Percentiles rank a stretch among this genome's conserved stretches.
phyloP scores from a whole-genome alignment of 2,797 vertebrate genomes.

The Columba guinea region DNA sequence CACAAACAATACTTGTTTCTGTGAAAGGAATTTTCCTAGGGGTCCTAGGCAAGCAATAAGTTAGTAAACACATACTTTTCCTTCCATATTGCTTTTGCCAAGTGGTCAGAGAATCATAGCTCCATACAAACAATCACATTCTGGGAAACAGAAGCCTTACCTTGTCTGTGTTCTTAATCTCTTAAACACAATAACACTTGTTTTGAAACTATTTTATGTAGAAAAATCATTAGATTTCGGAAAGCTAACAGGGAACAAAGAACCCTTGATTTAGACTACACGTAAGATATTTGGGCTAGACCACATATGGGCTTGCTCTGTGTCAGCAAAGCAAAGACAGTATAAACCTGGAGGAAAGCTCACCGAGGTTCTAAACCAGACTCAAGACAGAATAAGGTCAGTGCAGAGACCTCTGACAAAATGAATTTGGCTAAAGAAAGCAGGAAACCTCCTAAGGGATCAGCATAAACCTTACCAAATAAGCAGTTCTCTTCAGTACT shows the following conservation, averaged over 20 bases:
- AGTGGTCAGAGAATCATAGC: background rate
- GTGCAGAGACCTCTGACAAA: background rate
- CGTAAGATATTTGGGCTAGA: background rate
- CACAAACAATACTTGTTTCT: background rate
- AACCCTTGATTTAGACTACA: background rate
- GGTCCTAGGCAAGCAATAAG: background rate
- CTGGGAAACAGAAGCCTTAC: background rate
- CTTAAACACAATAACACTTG: background rate
- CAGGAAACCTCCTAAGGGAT: background rate
- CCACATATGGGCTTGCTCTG: background rate
- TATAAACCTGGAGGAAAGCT: background rate
- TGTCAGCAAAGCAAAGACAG: background rate
- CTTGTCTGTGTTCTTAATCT: background rate
- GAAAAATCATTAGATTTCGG: background rate
- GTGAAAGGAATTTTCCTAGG: background rate
- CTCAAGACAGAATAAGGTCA: background rate
- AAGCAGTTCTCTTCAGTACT: background rate
- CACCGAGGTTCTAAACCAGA: background rate
- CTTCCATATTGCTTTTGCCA: background rate
- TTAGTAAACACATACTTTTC: background rate
- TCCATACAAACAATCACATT: background rate
- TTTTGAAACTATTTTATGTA: background rate
- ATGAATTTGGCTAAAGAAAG: background rate
- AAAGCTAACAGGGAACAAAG: background rate
- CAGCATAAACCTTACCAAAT: background rate